Evolutionary conservation across 53 echinoderm and acorn worm species (phyloP), one percentile per base, ranked within the genome.

Genomic region (Paracentrotus lividus): DNA sequence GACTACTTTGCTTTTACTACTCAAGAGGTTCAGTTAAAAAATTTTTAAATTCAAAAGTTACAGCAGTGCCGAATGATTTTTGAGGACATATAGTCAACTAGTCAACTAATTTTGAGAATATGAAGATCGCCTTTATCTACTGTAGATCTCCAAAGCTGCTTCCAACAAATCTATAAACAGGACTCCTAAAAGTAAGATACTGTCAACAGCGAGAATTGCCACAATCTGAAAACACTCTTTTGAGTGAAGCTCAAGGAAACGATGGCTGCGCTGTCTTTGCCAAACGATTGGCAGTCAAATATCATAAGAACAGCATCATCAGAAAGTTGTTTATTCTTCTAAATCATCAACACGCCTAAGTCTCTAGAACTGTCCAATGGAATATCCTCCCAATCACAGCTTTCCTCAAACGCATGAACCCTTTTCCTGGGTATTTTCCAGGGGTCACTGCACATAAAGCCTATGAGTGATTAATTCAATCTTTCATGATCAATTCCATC

Each of bases 381-480:
- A 16, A 12, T 81, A 24, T 81, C n/a, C 81, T 81, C n/a, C 26
- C 81, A 45, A 45, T 45, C 13, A 26, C 47, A 81, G 1, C 81
- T 24, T 26, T 47, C 81, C n/a, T 81, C 44, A 81, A 47, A 47
- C 44, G 23, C 77, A 77, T 77, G 42, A 24, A 23, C 81, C 26
- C 13, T n/a, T n/a, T 81, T 81, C 81, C 81, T 45, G 45, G 81
- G 24, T 26, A 47, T 81, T 40, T n/a, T 26, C 81, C 44, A 81
- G 81, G 26, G 81, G 47, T 81, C 81, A 81, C 27, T 81, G 81
- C 49, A 81, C 47, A 81, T 81, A 45, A 81, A 81, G 24, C 44
- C 81, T 81, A n/a, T n/a, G 81, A 45, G 81, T 81, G 81, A 45
- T 81, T 81, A 47, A 81, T 81, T 81, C 81, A 81, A 81, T 81